Evolutionary conservation across 1,140 invertebrate species (phyloP).

Genomic region (Neodiprion virginianus): DNA sequence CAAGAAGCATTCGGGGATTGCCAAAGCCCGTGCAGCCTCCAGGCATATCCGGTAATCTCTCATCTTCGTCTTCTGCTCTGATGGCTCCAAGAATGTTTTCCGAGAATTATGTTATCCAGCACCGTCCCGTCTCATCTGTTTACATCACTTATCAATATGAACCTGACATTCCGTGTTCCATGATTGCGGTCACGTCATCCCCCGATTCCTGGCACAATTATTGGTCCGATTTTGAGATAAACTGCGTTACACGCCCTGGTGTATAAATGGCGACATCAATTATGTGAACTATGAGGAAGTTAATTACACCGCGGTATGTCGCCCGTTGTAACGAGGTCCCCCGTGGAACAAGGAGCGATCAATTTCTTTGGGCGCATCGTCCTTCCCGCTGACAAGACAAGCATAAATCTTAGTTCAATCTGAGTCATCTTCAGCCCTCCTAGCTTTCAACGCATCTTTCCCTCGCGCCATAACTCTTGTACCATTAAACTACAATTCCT

Average conservation of each 20-base stretch:
- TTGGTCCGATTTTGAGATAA: no score
- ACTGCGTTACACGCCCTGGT: no score
- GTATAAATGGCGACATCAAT: no score
- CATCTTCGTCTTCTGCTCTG: not conserved
- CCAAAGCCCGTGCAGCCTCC: not conserved
- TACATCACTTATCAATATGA: no score
- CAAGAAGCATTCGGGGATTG: not conserved
- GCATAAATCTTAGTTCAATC: conserved; percentile 40
- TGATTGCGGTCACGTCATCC: no score
- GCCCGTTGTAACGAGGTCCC: not conserved
- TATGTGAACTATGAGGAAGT: no score
- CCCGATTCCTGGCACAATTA: no score
- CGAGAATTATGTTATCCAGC: no score
- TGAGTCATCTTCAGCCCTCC: conserved; percentile 40
- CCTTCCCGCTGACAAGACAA: conserved; percentile 24
- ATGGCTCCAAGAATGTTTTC: no score
- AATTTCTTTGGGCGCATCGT: not conserved
- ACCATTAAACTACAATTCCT: conserved; percentile 44
- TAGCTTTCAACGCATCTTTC: conserved; percentile 33
- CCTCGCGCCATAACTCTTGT: conserved; percentile 12
- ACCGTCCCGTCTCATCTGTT: no score
- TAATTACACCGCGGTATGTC: not conserved
- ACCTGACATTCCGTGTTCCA: no score
- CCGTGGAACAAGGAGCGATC: not conserved
- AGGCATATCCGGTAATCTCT: not conserved